phyloP scores from a whole-genome alignment of 2,888 invertebrate genomes.

The Cheilosia vernalis region DNA sequence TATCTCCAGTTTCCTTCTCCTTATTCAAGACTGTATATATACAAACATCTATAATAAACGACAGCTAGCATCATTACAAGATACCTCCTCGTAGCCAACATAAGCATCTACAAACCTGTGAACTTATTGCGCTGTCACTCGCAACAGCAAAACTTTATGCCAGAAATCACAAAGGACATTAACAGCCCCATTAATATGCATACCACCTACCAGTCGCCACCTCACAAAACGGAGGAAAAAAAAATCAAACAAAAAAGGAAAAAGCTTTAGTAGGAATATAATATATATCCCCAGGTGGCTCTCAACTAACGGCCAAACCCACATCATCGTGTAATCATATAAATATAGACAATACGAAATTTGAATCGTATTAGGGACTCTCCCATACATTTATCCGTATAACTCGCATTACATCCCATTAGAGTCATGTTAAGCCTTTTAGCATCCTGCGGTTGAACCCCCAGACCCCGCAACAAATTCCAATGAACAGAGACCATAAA shows the following conservation, averaged over 20 bases:
- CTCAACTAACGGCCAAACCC: conserved; percentile 17
- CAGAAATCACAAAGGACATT: conserved; percentile 51
- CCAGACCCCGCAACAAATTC: not conserved
- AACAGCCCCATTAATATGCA: conserved; percentile 60
- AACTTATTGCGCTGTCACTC: not conserved
- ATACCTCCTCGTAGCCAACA: not conserved
- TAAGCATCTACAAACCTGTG: not conserved
- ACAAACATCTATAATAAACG: no score
- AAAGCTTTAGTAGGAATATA: not conserved
- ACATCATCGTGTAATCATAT: conserved; percentile 47
- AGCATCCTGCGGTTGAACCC: conserved; percentile 1
- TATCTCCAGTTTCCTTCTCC: no score
- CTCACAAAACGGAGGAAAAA: not conserved
- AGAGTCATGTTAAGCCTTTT: conserved; percentile 51
- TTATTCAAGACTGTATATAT: no score
- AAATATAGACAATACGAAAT: conserved; percentile 54
- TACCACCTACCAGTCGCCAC: conserved; percentile 56
- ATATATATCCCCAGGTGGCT: conserved; percentile 38
- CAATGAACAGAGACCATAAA: conserved; percentile 55
- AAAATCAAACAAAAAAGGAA: not conserved
- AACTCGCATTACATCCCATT: conserved; percentile 54
- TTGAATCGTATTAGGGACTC: conserved; percentile 52
- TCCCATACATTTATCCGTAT: conserved; percentile 14
- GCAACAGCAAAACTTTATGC: not conserved
- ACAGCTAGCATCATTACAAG: no score